Evolutionary conservation across 2,888 invertebrate genomes (phyloP).

Genomic region (Micoletzkya japonica): DNA sequence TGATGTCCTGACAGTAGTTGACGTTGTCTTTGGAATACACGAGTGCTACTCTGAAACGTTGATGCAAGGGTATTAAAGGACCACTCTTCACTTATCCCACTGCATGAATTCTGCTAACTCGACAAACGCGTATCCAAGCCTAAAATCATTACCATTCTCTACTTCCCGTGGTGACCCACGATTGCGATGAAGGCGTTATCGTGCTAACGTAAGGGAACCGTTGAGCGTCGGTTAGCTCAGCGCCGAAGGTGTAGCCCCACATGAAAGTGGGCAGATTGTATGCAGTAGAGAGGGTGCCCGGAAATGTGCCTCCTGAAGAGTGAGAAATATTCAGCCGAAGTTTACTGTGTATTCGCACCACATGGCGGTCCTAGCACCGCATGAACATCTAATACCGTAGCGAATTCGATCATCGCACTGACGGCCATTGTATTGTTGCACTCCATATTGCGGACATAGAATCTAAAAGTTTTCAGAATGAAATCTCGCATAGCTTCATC

Average conservation of each 20-base stretch:
- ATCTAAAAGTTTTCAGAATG: no score
- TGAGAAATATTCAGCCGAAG: neutral
- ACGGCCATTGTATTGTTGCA: neutral
- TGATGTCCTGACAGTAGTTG: neutral
- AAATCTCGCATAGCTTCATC: no score
- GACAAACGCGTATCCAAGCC: neutral
- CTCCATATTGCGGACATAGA: conserved; percentile 7
- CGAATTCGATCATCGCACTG: conserved; percentile 28
- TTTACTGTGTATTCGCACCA: conserved; percentile 18
- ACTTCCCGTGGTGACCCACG: neutral
- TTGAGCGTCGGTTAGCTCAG: conserved; percentile 33
- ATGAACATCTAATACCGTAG: conserved; percentile 34
- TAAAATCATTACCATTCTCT: no score
- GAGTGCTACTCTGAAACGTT: neutral
- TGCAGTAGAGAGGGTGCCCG: conserved; percentile 33
- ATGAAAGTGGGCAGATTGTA: conserved; percentile 41
- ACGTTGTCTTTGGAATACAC: neutral
- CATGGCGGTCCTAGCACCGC: conserved; percentile 48
- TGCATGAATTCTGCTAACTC: neutral
- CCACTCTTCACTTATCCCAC: neutral
- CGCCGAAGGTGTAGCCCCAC: conserved; percentile 38
- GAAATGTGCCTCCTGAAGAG: neutral
- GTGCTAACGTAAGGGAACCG: conserved; percentile 39
- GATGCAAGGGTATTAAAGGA: neutral
- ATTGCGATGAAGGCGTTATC: conserved; percentile 8